phyloP scores from a whole-genome alignment of 1,140 invertebrate genomes.

The Helicorthomorpha holstii region DNA sequence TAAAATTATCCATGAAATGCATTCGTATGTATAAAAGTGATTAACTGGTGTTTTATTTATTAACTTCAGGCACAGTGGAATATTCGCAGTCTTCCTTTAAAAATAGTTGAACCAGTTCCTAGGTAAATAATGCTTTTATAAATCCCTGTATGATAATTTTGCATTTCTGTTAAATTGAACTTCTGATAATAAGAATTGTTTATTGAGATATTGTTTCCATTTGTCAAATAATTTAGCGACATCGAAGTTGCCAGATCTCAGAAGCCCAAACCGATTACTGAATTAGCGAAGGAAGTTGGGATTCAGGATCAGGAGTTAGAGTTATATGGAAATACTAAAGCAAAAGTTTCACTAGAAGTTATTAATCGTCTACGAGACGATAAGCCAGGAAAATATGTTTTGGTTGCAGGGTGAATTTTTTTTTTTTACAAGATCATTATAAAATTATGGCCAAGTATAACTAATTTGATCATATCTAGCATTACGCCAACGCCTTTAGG shows the following conservation, averaged over 20 bases:
- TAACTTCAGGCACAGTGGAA: slow-evolving; percentile 17
- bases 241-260: slow-evolving; percentile 76
- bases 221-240: too few relatives aligned
- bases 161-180: too few relatives aligned
- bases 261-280: slow-evolving; percentile 62
- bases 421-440: too few relatives aligned
- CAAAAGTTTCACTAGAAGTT: slow-evolving; percentile 75
- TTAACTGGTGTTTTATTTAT: neutral
- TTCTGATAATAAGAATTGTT: too few relatives aligned
- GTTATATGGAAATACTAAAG: slow-evolving; percentile 84
- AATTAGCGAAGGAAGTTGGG: slow-evolving; percentile 70
- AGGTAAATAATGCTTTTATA: slow-evolving; percentile 20
- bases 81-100: slow-evolving; percentile 19
- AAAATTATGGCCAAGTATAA: too few relatives aligned
- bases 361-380: slow-evolving; percentile 52
- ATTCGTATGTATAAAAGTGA: too few relatives aligned
- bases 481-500: slow-evolving; percentile 95
- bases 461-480: slow-evolving; percentile 25
- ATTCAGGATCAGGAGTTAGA: slow-evolving; percentile 62
- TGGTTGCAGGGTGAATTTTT: slow-evolving; percentile 87
- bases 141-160: too few relatives aligned
- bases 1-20: too few relatives aligned
- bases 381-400: slow-evolving; percentile 75
- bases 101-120: slow-evolving; percentile 23
- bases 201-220: too few relatives aligned